These are phyloP conservation scores for Edolisoma coerulescens DNA, from an alignment of 2,113 vertebrate species.

Conservation along the genomic window DNA sequence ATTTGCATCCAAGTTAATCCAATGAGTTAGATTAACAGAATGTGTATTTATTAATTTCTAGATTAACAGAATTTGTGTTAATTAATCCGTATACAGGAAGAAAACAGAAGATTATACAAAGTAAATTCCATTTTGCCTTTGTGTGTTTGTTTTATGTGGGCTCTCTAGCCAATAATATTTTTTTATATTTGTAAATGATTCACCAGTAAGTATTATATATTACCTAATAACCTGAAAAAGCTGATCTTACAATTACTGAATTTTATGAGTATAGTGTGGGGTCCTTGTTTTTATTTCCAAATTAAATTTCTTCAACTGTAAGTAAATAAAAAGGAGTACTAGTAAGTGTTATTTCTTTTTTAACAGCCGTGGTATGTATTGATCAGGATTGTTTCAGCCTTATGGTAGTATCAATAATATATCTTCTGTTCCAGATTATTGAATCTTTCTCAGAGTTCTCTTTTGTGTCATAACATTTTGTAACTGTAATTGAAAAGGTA, in stretches of 20 bases:
- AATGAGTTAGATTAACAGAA: not conserved
- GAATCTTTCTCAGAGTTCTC: not conserved
- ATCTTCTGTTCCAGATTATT: not conserved
- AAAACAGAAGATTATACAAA: not conserved
- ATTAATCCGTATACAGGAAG: not conserved
- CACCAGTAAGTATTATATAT: not conserved
- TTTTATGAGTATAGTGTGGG: not conserved
- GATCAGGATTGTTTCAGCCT: not conserved
- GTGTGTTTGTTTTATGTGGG: not conserved
- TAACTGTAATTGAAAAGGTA: not conserved
- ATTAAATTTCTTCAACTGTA: not conserved
- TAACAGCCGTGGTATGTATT: not conserved
- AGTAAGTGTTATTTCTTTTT: not conserved
- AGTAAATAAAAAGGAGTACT: not conserved
- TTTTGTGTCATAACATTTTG: not conserved
- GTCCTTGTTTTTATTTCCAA: not conserved
- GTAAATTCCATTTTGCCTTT: not conserved
- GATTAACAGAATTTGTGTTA: not conserved
- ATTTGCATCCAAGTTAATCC: not conserved
- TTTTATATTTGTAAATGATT: not conserved
- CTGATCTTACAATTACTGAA: not conserved
- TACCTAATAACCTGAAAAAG: not conserved
- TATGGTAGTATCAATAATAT: not conserved
- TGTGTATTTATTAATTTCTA: not conserved
- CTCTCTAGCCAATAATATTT: not conserved